These are phyloP conservation scores for Catonia carolina DNA, from an alignment of 2,888 invertebrate genomes.

Conservation along the genomic window DNA sequence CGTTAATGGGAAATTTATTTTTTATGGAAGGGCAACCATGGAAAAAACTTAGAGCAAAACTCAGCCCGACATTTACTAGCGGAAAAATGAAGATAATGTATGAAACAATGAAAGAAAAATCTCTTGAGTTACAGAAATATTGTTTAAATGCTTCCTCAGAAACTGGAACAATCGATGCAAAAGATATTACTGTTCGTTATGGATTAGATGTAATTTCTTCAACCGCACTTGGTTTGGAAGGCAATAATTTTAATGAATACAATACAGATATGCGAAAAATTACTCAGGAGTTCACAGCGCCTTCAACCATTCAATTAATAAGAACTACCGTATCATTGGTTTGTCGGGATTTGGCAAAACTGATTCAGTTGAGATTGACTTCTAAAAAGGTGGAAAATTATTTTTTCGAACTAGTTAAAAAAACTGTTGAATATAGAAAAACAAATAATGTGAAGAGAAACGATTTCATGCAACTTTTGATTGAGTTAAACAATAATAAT, in stretches of 20 bases:
- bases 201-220: constrained; percentile 37
- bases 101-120: constrained; percentile 39
- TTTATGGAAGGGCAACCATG: constrained; percentile 43
- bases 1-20: constrained; percentile 19
- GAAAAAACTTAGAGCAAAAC: constrained; percentile 44
- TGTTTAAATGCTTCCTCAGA: constrained; percentile 22
- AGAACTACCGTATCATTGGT: not conserved
- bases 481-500: constrained; percentile 50
- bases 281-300: constrained; percentile 3
- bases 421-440: constrained; percentile 28
- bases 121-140: constrained; percentile 34
- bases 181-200: constrained; percentile 33
- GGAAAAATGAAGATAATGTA: constrained; percentile 48
- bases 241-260: constrained; percentile 51
- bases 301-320: not conserved
- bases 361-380: not conserved
- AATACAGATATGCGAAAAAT: constrained; percentile 48
- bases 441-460: constrained; percentile 25
- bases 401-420: constrained; percentile 40
- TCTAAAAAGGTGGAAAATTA: constrained; percentile 39
- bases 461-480: constrained; percentile 45
- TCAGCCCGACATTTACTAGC: constrained; percentile 47
- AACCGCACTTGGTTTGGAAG: constrained; percentile 44
- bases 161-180: constrained; percentile 33
- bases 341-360: constrained; percentile 1